A percentile compares a stretch with the other conserved stretches of the same genome.
phyloP scores from a whole-genome alignment of 1,140 invertebrate species.

The Lineus longissimus region DNA sequence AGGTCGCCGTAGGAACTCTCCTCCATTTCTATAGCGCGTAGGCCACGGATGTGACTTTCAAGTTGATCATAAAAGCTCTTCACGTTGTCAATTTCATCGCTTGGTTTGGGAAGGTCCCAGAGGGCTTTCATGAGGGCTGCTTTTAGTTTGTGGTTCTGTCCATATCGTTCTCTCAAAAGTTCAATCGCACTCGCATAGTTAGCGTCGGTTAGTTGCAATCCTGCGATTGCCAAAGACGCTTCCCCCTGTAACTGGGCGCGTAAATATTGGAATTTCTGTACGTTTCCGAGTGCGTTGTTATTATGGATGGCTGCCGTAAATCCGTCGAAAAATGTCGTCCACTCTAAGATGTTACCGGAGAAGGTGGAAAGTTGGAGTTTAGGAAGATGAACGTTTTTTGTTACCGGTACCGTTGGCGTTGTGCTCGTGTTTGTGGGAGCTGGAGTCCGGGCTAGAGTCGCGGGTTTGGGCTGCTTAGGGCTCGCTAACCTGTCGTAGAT shows the following conservation, averaged over 20 bases:
- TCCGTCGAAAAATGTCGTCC: conserved; percentile 18
- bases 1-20: no score
- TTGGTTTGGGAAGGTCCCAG: conserved; percentile 5
- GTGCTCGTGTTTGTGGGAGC: no score
- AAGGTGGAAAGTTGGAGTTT: conserved; percentile 15
- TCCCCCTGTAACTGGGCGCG: conserved; percentile 7
- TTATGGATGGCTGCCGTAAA: conserved; percentile 11
- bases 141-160: conserved; percentile 8
- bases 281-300: conserved; percentile 8
- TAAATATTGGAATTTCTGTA: conserved; percentile 17
- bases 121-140: conserved; percentile 12
- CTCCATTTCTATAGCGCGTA: no score
- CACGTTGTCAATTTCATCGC: background rate
- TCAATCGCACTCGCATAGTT: conserved; percentile 13
- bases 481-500: no score
- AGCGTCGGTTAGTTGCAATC: conserved; percentile 11
- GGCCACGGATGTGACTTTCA: conserved; percentile 13
- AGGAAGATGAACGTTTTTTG: conserved; percentile 7
- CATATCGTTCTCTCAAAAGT: conserved; percentile 13
- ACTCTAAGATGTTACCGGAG: conserved; percentile 13
- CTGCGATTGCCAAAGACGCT: conserved; percentile 7
- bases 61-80: conserved; percentile 15
- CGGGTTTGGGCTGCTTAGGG: no score
- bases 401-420: no score
- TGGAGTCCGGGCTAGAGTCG: no score